Conservation (phyloP, 2,113 vertebrate genomes). For the Sardina pilchardus region DNA sequence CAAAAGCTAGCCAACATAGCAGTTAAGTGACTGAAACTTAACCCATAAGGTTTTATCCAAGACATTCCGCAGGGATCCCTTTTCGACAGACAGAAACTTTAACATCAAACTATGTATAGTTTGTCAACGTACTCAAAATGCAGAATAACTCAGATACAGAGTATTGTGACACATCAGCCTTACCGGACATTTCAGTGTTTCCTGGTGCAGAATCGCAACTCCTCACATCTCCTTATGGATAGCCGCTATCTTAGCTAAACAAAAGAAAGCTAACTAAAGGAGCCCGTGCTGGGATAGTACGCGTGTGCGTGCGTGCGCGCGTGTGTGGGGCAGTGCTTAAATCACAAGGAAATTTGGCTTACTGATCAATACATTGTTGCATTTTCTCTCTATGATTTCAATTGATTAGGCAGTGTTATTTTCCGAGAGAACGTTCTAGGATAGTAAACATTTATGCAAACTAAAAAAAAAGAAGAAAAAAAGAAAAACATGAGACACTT, state of each 20-base stretch:
- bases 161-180: background rate
- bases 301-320: constrained; percentile 32
- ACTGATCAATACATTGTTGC: background rate
- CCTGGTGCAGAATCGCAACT: background rate
- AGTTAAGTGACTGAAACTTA: background rate
- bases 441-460: too few relatives aligned
- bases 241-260: constrained; percentile 33
- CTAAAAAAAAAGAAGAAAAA: too few relatives aligned
- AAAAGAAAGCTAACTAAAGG: constrained; percentile 41
- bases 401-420: background rate
- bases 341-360: background rate
- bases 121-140: background rate
- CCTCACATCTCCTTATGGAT: constrained; percentile 16
- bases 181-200: background rate
- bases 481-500: background rate
- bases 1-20: background rate
- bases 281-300: constrained; percentile 39
- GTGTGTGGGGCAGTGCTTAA: constrained; percentile 26
- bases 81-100: background rate
- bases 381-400: background rate
- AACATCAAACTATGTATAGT: background rate
- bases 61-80: background rate
- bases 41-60: background rate
- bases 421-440: too few relatives aligned
- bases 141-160: background rate